These are phyloP conservation scores for Cryptoblepharus egeriae DNA, from an alignment of 2,797 vertebrate genomes.

Conservation along the genomic window DNA sequence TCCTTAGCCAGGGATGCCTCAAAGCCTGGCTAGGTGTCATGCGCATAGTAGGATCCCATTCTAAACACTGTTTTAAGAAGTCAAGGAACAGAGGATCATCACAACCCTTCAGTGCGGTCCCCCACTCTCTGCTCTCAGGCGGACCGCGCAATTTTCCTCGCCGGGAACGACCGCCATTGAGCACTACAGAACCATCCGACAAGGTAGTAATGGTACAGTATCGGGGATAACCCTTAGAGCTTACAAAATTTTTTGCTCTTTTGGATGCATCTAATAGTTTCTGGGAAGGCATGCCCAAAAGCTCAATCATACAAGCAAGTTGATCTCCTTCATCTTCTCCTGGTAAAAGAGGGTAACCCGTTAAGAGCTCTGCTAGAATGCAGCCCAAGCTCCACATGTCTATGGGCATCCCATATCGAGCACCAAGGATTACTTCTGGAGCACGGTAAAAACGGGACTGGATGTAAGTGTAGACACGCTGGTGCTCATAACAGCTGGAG, in stretches of 20 bases:
- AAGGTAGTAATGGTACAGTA: conserved; percentile 94
- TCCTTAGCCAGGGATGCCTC: conserved; percentile 93
- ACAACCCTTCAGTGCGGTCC: conserved; percentile 91
- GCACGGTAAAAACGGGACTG: conserved; percentile 98
- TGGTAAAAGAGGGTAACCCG: conserved; percentile 93
- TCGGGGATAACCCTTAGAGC: conserved; percentile 96
- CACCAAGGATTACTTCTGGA: conserved; percentile 96
- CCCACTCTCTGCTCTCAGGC: conserved; percentile 93
- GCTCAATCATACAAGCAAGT: conserved; percentile 96
- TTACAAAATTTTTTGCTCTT: conserved; percentile 97
- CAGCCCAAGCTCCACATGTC: conserved; percentile 99
- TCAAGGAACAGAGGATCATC: conserved; percentile 96
- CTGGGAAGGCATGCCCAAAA: conserved; percentile 93
- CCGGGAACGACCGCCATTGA: conserved; percentile 92
- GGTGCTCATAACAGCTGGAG: conserved; percentile 98
- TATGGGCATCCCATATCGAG: conserved; percentile 97
- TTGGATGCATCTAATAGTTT: conserved; percentile 95
- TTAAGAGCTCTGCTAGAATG: conserved; percentile 96
- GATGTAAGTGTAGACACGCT: conserved; percentile 98
- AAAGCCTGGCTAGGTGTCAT: conserved; percentile 96
- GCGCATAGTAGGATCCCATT: conserved; percentile 93
- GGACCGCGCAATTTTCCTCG: conserved; percentile 93
- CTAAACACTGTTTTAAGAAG: conserved; percentile 98
- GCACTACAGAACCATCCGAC: conserved; percentile 88
- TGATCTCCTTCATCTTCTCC: conserved; percentile 99